Evolutionary conservation across 2,888 invertebrate species (phyloP), one percentile per base, ranked within the genome.

Genomic region (Dilophus febrilis): DNA sequence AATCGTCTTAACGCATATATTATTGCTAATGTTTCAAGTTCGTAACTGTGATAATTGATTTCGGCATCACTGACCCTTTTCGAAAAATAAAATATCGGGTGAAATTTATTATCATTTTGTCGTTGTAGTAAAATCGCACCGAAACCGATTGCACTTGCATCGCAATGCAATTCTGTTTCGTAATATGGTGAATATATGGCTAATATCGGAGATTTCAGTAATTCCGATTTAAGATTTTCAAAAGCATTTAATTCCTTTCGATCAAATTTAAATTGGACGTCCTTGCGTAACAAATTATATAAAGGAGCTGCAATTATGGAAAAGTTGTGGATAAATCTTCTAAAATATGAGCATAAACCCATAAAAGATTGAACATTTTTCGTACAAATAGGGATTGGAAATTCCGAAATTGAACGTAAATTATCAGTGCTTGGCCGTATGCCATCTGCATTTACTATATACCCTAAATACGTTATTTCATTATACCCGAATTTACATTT

Each of bases 141-240:
- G 38, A 44, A 53, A 2, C 52, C 51, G 3, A 12, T 3, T 0
- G 45, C 19, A 42, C 50, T 50, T 1, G 52, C 54, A 46, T 54
- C 55, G 13, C 47, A 50, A 39, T 55, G 53, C 32, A 53, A 38
- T 42, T 55, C 50, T 4, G 52, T 54, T 43, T 51, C 48, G 26
- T 30, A 18, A 18, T 26, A 30, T 8, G 50, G 51, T 13, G 39
- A 38, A 44, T 47, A 51, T 31, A 51, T 45, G 40, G 48, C 45
- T 17, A 47, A 37, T 22, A 47, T 13, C 11, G 47, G 47, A 2
- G 16, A 12, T n/a, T 46, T 36, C 13, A 33, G 19, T 29, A 51
- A 37, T 39, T 40, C 40, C 30, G 33, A n/a, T 33, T 49, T 49
- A 22, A 51, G 42, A 7, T 4, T 33, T 22, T 50, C 45, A 42